Evolutionary conservation across 2,113 vertebrate species (phyloP).

Genomic region (Carettochelys insculpta): DNA sequence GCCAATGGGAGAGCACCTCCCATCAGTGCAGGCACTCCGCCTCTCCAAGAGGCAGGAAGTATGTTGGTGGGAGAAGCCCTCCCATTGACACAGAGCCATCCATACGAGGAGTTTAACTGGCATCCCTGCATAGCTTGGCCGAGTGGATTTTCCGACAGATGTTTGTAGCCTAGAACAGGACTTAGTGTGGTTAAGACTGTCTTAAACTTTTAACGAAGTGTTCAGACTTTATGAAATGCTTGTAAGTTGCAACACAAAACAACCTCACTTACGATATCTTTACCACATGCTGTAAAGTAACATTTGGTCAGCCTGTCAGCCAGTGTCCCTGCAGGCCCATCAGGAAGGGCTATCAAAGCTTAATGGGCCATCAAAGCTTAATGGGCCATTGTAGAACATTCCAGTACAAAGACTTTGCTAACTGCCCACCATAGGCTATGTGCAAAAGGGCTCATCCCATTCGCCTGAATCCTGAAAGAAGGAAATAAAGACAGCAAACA

Average conservation of each 20-base stretch:
- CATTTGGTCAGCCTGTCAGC: not conserved
- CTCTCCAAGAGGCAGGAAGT: no score
- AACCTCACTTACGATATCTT: not conserved
- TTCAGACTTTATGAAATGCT: not conserved
- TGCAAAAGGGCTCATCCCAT: not conserved
- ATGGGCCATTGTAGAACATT: not conserved
- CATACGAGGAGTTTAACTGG: no score
- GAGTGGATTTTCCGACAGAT: no score
- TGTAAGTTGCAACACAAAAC: not conserved
- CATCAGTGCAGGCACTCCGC: no score
- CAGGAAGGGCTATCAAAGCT: not conserved
- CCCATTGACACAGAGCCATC: no score
- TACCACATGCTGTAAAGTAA: not conserved
- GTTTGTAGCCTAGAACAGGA: not conserved
- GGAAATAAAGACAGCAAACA: not conserved
- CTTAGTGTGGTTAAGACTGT: not conserved
- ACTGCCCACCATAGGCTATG: not conserved
- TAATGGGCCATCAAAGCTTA: not conserved
- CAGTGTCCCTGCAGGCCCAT: not conserved
- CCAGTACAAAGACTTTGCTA: not conserved
- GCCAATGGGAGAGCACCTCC: no score
- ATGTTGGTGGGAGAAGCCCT: no score
- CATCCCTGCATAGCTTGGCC: no score
- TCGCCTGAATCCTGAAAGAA: not conserved
- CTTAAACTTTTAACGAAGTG: not conserved